Percentiles rank a stretch among this genome's conserved stretches.
Conservation (phyloP, 2,113 vertebrate species). For the Microcebus jonahi region DNA sequence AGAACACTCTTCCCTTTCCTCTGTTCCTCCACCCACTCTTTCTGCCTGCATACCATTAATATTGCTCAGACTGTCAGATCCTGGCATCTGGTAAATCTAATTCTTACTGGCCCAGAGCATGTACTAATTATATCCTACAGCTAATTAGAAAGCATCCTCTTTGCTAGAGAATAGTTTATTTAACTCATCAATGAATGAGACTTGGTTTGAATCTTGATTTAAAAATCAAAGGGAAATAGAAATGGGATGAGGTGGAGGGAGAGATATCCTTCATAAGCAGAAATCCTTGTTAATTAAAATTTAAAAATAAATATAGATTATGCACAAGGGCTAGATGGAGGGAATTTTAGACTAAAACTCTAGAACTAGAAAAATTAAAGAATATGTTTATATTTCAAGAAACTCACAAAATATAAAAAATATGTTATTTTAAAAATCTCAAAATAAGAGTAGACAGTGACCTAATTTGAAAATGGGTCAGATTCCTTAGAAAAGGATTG, state of each 20-base stretch:
- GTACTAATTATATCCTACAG: conserved; percentile 72
- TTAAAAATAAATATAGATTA: conserved; percentile 39
- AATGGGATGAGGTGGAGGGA: background rate
- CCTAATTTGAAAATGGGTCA: background rate
- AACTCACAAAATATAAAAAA: background rate
- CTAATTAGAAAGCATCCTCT: conserved; percentile 74
- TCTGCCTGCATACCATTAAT: conserved; percentile 18
- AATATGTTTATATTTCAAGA: background rate
- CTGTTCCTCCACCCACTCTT: background rate
- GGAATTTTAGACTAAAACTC: background rate
- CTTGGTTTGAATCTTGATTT: conserved; percentile 70
- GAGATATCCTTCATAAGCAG: conserved; percentile 12
- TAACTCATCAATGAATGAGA: conserved; percentile 69
- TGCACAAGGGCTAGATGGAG: background rate
- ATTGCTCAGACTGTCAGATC: conserved; percentile 48
- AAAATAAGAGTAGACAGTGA: background rate
- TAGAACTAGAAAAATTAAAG: conserved; percentile 1
- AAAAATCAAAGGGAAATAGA: conserved; percentile 59
- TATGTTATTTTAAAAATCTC: background rate
- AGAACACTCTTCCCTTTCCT: background rate
- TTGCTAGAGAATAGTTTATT: conserved; percentile 68
- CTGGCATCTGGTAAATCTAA: conserved; percentile 72
- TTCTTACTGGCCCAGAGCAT: conserved; percentile 61
- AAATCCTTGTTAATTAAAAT: background rate
- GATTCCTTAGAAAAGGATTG: background rate